phyloP scores from a whole-genome alignment of 2,113 vertebrate genomes.

The Halcyon malimbica region DNA sequence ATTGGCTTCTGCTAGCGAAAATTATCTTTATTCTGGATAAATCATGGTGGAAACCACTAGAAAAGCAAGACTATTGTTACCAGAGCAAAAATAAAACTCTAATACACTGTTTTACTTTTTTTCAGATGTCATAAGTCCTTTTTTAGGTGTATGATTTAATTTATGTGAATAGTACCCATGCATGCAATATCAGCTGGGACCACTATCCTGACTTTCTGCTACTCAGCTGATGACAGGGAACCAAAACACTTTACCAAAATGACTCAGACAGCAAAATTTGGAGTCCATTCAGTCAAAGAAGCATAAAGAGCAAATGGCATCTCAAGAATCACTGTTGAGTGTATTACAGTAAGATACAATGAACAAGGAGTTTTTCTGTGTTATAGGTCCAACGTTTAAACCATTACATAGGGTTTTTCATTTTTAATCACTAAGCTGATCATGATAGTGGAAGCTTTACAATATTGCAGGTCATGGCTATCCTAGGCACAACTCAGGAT shows the following conservation, averaged over 20 bases:
- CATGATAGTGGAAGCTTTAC: background rate
- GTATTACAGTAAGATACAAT: background rate
- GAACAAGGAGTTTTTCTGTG: background rate
- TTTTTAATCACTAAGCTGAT: background rate
- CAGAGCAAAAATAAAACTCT: background rate
- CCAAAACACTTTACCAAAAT: background rate
- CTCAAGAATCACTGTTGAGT: background rate
- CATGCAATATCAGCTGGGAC: background rate
- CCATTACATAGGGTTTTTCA: background rate
- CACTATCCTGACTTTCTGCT: background rate
- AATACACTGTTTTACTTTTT: background rate
- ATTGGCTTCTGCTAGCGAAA: background rate
- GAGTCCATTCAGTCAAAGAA: background rate
- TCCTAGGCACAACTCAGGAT: background rate
- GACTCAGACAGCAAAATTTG: background rate
- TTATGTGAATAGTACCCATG: background rate
- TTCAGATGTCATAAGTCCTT: background rate
- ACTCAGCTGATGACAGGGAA: background rate
- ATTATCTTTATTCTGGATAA: background rate
- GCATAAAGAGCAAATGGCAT: background rate
- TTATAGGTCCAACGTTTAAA: background rate
- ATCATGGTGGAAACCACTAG: background rate
- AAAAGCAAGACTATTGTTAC: background rate
- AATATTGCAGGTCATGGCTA: background rate
- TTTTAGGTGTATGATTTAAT: background rate